Base-by-base conservation (phyloP, 1,140 invertebrate genomes). In the Periplaneta americana region DNA sequence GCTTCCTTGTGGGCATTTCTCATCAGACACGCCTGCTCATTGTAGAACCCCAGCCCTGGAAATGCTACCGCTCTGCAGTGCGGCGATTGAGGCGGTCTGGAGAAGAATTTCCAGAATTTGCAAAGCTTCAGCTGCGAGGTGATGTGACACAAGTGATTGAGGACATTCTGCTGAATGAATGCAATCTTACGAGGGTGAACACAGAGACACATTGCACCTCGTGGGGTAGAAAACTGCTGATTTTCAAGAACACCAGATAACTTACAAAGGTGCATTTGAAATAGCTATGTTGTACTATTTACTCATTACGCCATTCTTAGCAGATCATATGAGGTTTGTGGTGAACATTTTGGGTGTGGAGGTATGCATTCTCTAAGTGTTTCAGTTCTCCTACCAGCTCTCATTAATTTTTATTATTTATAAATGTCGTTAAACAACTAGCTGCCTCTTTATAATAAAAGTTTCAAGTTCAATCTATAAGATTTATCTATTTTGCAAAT, bases 41-140 rank as follows among this genome's bases (percentile, higher is more conserved):
- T 2, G 89, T 96, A 81, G 95, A 96, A 87, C 94, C 95, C 6
- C 95, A 96, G 85, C 92, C 93, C 9, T 96, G 95, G 94, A 95
- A 93, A 84, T 95, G 95, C 85, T 96, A 96, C 83, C 91, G 90
- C 86, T 93, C 90, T 80, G 95, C 95, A 0, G 90, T 93, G 18
- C 92, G 93, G 84, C 89, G 95, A 83, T 85, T 96, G 82, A 93
- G 92, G 84, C 89, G 91, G 84, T 88, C 90, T 31, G 91, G 91
- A 0, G 87, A 88, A 74, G 87, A 88, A 22, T 96, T 96, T 87
- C 90, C 91, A 0, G 83, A 91, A 10, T 92, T 92, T 84, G 85
- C 89, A 75, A 83, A 84, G 28, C 86, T 95, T 9, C 88, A 92
- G 85, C 91, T 92, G 84, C 91, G 89, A 82, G 88, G 89, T n/a